phyloP scores from a whole-genome alignment of 2,888 invertebrate genomes.

The Coenonympha arcania region DNA sequence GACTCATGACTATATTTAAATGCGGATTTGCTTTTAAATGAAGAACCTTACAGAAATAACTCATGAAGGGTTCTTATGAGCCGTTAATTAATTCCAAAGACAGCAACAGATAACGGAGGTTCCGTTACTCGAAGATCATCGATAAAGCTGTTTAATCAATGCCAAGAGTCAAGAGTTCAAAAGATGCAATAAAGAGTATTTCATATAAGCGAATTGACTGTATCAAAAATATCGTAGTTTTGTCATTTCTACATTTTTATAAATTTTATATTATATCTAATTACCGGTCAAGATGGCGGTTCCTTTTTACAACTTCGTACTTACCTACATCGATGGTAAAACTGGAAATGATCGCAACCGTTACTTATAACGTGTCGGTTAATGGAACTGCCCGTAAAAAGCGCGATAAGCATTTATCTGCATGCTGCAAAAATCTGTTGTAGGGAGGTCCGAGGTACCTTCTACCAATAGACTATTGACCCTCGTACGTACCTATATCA shows the following conservation, averaged over 20 bases:
- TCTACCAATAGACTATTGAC: too few relatives aligned
- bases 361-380: slow-evolving; percentile 8
- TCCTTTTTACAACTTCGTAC: neutral
- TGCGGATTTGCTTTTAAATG: neutral
- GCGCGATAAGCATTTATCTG: neutral
- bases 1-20: neutral
- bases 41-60: neutral
- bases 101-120: neutral
- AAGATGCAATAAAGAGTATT: neutral
- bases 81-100: neutral
- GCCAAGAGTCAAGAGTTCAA: neutral
- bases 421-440: neutral
- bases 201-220: too few relatives aligned
- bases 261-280: neutral
- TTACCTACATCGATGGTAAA: slow-evolving; percentile 2
- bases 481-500: too few relatives aligned
- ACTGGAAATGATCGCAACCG: slow-evolving; percentile 4
- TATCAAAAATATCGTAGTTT: too few relatives aligned
- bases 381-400: slow-evolving; percentile 5
- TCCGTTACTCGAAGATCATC: neutral
- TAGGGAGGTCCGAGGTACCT: neutral
- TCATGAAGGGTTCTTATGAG: neutral
- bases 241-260: neutral
- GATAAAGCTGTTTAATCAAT: slow-evolving; percentile 4
- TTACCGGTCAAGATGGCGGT: neutral